Base-by-base conservation (phyloP, 2,797 vertebrate species). In the Linurgus olivaceus region DNA sequence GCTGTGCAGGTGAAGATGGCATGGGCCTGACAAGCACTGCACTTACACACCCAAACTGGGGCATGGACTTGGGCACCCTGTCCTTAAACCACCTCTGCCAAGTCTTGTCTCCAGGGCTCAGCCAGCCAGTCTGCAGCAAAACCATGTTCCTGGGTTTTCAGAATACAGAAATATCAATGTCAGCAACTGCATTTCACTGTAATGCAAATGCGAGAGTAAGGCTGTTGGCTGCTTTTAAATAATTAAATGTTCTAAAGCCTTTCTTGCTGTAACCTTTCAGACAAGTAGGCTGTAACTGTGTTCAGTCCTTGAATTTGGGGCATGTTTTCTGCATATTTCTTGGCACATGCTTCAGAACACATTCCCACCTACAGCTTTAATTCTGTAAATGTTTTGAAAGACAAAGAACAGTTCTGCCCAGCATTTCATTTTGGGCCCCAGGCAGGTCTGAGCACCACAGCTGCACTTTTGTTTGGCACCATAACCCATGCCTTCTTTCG, bases 21-120 rank as follows among this genome's bases (percentile, higher is more conserved):
- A 13, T 10, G 28, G n/a, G 15, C 50, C 72, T 55, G 37, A 37
- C 33, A 10, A 10, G 24, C 5, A 1, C 1, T 6, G 25, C 12
- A 4, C 15, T 40, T 40, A 10, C 3, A 6, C 3, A 2, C 65
- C 50, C 0, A 0, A 29, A 9, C 40, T 28, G 31, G 17, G 24
- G 7, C 5, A 9, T 18, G 15, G 58, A 4, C 24, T 33, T 37
- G 31, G 14, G 40, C 17, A 13, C 25, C 15, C 2, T 3, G 7
- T 71, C 12, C 31, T 74, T 62, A 75, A 40, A 15, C 7, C 0
- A 0, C 7, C 6, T 9, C 57, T 1, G 7, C 80, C 25, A 15
- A 33, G 17, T 31, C 37, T 21, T 54, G 51, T 71, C 28, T 37
- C 42, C 33, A 8, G 28, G 33, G 13, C 37, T 47, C 31, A 65